Percentiles rank a stretch among this genome's conserved stretches.
These are phyloP conservation scores for Meteorus colon DNA, from an alignment of 2,888 invertebrate genomes.

Conservation along the genomic window DNA sequence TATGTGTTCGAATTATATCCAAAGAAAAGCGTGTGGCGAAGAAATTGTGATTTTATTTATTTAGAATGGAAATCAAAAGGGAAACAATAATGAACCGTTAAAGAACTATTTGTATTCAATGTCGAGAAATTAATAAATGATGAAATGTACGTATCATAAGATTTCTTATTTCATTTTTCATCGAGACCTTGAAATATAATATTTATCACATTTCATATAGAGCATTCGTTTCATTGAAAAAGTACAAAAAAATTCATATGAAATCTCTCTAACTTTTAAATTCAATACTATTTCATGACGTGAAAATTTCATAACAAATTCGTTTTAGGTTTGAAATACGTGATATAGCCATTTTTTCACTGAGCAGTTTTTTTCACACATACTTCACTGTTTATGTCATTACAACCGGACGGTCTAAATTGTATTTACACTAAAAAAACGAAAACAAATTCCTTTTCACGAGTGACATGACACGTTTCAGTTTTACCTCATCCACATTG, in stretches of 20 bases:
- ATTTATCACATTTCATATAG: slow-evolving; percentile 20
- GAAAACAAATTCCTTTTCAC: slow-evolving; percentile 11
- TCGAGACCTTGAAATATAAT: not conserved
- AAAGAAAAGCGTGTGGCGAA: slow-evolving; percentile 15
- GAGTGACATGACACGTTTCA: slow-evolving; percentile 8
- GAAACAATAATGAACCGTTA: slow-evolving; percentile 6
- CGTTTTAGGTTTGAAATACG: not conserved
- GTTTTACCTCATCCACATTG: slow-evolving; percentile 46
- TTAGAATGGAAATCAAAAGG: slow-evolving; percentile 1
- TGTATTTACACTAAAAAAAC: slow-evolving; percentile 49
- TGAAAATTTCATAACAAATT: slow-evolving; percentile 8
- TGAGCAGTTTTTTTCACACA: slow-evolving; percentile 40
- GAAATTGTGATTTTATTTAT: slow-evolving; percentile 14
- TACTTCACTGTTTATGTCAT: slow-evolving; percentile 43
- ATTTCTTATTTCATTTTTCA: not conserved
- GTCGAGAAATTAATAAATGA: slow-evolving; percentile 11
- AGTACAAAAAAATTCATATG: slow-evolving; percentile 21
- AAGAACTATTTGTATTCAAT: slow-evolving; percentile 5
- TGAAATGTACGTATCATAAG: not conserved
- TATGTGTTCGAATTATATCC: slow-evolving; percentile 16
- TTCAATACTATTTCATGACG: not conserved
- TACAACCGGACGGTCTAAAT: slow-evolving; percentile 46
- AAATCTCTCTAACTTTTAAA: not conserved
- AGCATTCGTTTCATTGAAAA: slow-evolving; percentile 15
- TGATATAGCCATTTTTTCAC: slow-evolving; percentile 26